phyloP scores from a whole-genome alignment of 2,797 vertebrate species.

The Acanthis flammea region DNA sequence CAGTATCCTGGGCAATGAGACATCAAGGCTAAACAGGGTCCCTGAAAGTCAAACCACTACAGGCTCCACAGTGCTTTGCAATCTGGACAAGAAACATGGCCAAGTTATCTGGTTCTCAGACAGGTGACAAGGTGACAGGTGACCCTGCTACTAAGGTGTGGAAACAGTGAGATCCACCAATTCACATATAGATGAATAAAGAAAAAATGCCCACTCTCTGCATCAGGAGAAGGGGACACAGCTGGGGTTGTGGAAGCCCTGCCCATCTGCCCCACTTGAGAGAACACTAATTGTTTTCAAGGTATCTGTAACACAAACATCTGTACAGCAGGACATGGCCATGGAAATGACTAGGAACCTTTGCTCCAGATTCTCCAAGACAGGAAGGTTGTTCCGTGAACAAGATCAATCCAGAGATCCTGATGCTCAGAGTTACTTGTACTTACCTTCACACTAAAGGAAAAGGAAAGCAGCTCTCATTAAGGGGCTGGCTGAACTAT shows the following conservation, averaged over 20 bases:
- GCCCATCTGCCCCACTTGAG: neutral
- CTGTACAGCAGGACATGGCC: accelerated
- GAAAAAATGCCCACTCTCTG: neutral
- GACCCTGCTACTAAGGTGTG: neutral
- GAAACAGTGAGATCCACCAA: neutral
- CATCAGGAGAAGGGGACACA: accelerated
- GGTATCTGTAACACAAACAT: neutral
- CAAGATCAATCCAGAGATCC: neutral
- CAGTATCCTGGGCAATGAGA: neutral
- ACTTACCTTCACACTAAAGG: neutral
- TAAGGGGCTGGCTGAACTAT: accelerated
- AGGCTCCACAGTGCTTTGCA: neutral
- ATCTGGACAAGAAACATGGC: neutral
- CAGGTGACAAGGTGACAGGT: accelerated
- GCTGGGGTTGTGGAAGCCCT: neutral
- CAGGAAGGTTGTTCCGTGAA: neutral
- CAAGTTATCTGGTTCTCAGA: neutral
- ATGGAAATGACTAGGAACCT: neutral
- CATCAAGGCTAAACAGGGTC: neutral
- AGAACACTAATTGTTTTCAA: neutral
- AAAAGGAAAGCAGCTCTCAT: neutral
- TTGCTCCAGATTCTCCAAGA: neutral
- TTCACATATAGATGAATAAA: accelerated
- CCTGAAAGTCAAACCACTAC: no score
- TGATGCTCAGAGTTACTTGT: neutral